phyloP scores from a whole-genome alignment of 2,888 invertebrate species.

The Amorpha juglandis region DNA sequence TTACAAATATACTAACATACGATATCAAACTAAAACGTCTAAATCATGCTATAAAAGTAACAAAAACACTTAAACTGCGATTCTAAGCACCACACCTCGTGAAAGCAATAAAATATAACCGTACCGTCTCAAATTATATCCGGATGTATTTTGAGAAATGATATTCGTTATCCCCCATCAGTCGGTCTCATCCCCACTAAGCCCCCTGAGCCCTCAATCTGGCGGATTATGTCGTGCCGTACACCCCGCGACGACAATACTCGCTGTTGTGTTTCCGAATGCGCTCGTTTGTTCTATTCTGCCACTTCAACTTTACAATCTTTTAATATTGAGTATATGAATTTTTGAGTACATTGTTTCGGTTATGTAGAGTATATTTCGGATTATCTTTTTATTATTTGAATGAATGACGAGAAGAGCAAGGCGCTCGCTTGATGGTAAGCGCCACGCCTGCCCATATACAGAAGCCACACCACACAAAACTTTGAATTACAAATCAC shows the following conservation, averaged over 20 bases:
- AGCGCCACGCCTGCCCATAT: no score
- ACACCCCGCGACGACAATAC: constrained; percentile 25
- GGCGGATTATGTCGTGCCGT: constrained; percentile 46
- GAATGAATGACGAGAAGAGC: no score
- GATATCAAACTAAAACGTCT: no score
- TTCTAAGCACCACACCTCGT: not conserved
- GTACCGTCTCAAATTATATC: constrained; percentile 20
- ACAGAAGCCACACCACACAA: no score
- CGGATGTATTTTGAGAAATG: constrained; percentile 41
- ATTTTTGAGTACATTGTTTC: not conserved
- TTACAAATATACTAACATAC: no score
- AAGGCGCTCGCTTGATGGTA: no score
- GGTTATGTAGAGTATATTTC: not conserved
- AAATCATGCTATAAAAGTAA: no score
- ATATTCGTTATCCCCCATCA: constrained; percentile 49
- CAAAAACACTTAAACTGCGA: not conserved
- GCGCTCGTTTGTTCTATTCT: constrained; percentile 16
- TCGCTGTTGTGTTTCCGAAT: constrained; percentile 21
- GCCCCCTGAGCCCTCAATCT: constrained; percentile 56
- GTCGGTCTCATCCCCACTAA: constrained; percentile 48
- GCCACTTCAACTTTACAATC: not conserved
- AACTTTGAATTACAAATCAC: no score
- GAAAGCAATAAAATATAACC: constrained; percentile 1
- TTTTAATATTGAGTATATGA: not conserved
- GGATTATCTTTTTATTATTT: no score